Evolutionary conservation across 2,888 invertebrate species (phyloP), one percentile per base, ranked within the genome.

Genomic region (Lepetodrilus schrolli): DNA sequence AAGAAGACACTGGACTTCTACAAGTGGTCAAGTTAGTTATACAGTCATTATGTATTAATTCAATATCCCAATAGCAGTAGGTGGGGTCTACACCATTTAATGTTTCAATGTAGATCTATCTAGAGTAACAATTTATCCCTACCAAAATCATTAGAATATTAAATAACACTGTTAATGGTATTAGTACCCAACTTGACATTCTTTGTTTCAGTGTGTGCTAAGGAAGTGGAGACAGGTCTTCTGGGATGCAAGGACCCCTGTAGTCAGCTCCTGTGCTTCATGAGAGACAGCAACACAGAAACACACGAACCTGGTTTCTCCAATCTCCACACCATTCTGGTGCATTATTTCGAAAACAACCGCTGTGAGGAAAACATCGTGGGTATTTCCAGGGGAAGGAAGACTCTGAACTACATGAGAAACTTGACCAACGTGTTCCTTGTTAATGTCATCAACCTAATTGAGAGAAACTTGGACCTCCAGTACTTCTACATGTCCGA

Each of bases 401-500:
- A 80, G 43, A 75, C 49, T 21, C 38, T 78, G 37, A 37, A 73
- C 20, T 80, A 80, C 51, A 68, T 80, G 70, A 75, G 78, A 58
- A 75, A 73, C 37, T 17, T 76, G 20, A 74, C 75, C 49, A 73
- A 74, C 26, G 69, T 50, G 7, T 70, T 80, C 49, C 71, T 76
- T 13, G 58, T 72, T 1, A 21, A 73, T 10, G 70, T 80, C 20
- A 71, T 74, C 8, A 38, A 69, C 1, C 71, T 80, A 34, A 66
- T 80, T 23, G 75, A 73, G 26, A 17, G 66, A 8, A 76, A 77
- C 68, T 69, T 78, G 13, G 38, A 51, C 7, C 69, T 72, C 20
- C 69, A 70, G 43, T 72, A 77, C 21, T 80, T 78, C 26, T 74
- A 78, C 68, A 38, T 78, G 26, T 43, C 66, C n/a, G 78, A 80